A percentile compares a stretch with the other conserved stretches of the same genome.
Conservation (phyloP, 2,113 vertebrate genomes). For the Zosterops hypoxanthus region DNA sequence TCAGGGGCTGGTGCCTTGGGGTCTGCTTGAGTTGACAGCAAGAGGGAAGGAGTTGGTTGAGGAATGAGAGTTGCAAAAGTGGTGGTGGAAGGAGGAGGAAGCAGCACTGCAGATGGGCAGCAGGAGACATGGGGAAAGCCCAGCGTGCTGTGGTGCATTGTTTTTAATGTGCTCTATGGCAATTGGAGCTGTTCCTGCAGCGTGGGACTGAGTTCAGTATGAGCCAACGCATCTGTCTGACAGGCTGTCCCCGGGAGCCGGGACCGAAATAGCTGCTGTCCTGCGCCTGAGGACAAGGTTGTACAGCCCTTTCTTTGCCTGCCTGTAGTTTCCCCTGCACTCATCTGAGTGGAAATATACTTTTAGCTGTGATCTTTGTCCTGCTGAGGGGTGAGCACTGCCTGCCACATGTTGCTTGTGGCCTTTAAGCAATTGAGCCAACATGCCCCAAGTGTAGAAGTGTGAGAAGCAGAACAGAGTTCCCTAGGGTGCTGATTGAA, state of each 20-base stretch:
- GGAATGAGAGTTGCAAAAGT: background rate
- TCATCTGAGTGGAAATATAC: background rate
- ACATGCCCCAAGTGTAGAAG: background rate
- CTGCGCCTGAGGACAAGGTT: background rate
- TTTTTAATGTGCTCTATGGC: slow-evolving; percentile 21
- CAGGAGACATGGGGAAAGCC: background rate
- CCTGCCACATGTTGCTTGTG: accelerated
- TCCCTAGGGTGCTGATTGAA: background rate
- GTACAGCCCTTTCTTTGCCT: background rate
- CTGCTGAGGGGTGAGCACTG: background rate
- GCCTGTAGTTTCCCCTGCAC: background rate
- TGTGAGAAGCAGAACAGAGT: accelerated
- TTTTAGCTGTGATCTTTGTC: background rate
- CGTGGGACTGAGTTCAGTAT: background rate
- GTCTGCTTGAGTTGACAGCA: accelerated
- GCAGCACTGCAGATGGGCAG: background rate
- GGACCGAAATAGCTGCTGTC: slow-evolving; percentile 5
- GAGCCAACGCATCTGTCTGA: slow-evolving; percentile 29
- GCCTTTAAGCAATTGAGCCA: background rate
- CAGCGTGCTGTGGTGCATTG: background rate
- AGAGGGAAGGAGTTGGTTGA: background rate
- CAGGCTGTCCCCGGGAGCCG: background rate
- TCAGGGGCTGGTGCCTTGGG: accelerated
- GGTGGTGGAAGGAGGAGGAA: background rate
- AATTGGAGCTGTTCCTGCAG: slow-evolving; percentile 14